Percentiles rank a stretch among this genome's conserved stretches.
phyloP scores from a whole-genome alignment of 2,797 vertebrate genomes.

The Schizopygopsis malacanthus region DNA sequence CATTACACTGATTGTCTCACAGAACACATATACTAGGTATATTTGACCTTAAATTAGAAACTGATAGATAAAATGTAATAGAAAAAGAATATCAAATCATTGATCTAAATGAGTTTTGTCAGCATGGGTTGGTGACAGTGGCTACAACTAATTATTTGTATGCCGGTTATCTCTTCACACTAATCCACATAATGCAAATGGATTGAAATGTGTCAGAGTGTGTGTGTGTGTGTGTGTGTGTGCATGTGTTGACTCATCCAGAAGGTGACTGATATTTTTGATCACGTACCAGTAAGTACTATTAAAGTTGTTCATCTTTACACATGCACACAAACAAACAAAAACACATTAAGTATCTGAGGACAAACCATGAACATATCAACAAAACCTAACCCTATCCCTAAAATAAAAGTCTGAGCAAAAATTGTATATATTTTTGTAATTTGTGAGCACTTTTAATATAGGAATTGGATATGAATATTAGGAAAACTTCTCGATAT shows the following conservation, averaged over 20 bases:
- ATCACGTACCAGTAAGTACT: conserved; percentile 54
- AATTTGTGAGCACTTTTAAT: background rate
- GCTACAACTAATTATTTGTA: conserved; percentile 18
- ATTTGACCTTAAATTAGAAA: background rate
- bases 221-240: conserved; percentile 16
- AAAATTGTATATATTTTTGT: background rate
- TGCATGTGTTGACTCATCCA: conserved; percentile 24
- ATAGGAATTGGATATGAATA: background rate
- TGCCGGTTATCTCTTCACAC: conserved; percentile 39
- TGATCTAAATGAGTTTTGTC: background rate
- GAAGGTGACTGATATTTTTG: conserved; percentile 48
- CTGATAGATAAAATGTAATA: background rate
- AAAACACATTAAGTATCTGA: background rate
- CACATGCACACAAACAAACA: background rate
- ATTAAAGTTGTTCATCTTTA: conserved; percentile 39
- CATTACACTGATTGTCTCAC: background rate
- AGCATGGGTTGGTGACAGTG: background rate
- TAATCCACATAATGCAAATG: conserved; percentile 63
- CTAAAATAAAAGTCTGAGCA: background rate
- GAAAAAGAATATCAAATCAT: background rate
- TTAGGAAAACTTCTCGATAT: background rate
- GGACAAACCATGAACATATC: background rate
- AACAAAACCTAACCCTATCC: background rate
- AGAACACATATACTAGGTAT: background rate
- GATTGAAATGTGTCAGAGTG: conserved; percentile 56